These are phyloP conservation scores for Haliclona indistincta DNA, from an alignment of 37 sponge, comb jelly and placozoan species.

Conservation along the genomic window DNA sequence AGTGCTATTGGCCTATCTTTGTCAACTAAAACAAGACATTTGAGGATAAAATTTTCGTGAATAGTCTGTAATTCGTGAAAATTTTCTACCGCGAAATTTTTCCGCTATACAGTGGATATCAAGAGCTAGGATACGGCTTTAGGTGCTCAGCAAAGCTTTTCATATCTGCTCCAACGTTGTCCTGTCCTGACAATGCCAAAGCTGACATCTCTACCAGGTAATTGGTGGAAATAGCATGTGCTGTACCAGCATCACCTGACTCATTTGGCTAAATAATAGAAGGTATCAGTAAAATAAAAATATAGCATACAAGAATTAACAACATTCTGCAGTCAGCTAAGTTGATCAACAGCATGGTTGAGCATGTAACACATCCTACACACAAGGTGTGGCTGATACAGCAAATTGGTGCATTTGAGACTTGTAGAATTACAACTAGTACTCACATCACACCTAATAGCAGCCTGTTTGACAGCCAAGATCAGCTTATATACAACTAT, in stretches of 20 bases:
- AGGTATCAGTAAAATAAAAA: not conserved
- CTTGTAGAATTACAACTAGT: too few relatives aligned
- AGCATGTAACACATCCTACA: not conserved
- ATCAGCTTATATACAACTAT: too few relatives aligned
- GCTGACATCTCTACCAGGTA: constrained; percentile 75
- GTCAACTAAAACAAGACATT: too few relatives aligned
- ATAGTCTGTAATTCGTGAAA: too few relatives aligned
- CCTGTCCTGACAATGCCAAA: constrained; percentile 59
- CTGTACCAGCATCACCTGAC: constrained; percentile 40
- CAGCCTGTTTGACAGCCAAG: too few relatives aligned
- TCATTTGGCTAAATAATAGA: constrained; percentile 22
- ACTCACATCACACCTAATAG: too few relatives aligned
- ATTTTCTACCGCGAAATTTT: too few relatives aligned
- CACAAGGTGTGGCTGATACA: not conserved
- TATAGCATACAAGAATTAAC: not conserved
- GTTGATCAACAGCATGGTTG: constrained; percentile 1
- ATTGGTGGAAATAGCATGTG: constrained; percentile 37
- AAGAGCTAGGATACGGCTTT: constrained; percentile 89
- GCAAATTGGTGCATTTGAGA: too few relatives aligned
- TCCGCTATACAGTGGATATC: too few relatives aligned
- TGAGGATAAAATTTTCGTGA: too few relatives aligned
- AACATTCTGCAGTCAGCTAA: not conserved
- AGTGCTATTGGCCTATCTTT: too few relatives aligned
- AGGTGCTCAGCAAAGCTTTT: constrained; percentile 73
- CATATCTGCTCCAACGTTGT: constrained; percentile 51